Evolutionary conservation across 2,797 vertebrate species (phyloP).

Genomic region (Argya squamiceps): DNA sequence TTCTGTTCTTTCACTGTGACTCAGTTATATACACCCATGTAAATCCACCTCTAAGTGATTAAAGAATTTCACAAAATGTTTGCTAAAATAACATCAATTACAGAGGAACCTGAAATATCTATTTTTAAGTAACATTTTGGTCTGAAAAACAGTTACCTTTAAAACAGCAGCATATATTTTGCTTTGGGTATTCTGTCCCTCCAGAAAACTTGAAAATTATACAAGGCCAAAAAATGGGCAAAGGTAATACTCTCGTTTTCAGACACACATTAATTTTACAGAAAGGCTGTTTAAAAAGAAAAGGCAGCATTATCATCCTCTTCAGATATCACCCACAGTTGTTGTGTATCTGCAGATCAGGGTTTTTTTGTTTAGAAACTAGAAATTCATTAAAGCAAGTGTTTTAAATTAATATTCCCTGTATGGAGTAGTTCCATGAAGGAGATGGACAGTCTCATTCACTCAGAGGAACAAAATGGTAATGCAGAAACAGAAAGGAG

Average conservation of each 20-base stretch:
- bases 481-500: not conserved
- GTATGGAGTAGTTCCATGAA: not conserved
- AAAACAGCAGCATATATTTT: not conserved
- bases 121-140: not conserved
- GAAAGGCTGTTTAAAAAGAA: not conserved
- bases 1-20: not conserved
- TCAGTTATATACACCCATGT: not conserved
- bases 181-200: not conserved
- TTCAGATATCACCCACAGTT: not conserved
- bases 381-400: not conserved
- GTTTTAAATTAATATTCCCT: not conserved
- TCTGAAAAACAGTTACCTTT: not conserved
- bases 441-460: not conserved
- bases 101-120: not conserved
- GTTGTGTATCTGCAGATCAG: not conserved
- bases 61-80: not conserved
- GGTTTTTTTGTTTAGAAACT: not conserved
- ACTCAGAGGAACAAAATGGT: not conserved
- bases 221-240: not conserved
- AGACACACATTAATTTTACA: not conserved
- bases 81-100: not conserved
- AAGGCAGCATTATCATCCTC: not conserved
- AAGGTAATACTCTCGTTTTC: not conserved
- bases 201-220: not conserved
- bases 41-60: not conserved